Percentiles rank a stretch among this genome's conserved stretches.
phyloP scores from a whole-genome alignment of 2,113 vertebrate species.

The Tautogolabrus adspersus region DNA sequence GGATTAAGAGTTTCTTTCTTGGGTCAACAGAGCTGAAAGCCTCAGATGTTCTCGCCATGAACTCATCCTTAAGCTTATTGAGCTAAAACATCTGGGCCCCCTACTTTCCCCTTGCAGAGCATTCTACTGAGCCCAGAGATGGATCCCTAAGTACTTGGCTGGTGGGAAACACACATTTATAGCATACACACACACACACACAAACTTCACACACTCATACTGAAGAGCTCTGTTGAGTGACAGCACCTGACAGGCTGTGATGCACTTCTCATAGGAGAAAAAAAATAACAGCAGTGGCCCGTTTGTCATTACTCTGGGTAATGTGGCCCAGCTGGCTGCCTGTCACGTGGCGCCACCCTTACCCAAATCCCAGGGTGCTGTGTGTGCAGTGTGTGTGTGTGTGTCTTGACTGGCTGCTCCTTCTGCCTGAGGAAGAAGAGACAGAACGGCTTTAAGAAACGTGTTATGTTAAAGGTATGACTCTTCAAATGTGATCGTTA shows the following conservation, averaged over 20 bases:
- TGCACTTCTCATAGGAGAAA: constrained; percentile 28
- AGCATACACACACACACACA: constrained; percentile 23
- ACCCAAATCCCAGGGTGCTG: constrained; percentile 54
- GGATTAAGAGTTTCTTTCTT: constrained; percentile 59
- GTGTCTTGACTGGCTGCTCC: constrained; percentile 18
- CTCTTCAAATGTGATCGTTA: constrained; percentile 35
- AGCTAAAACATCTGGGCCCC: constrained; percentile 73
- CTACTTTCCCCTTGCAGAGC: constrained; percentile 50
- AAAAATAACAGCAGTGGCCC: constrained; percentile 50
- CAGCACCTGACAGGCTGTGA: constrained; percentile 44
- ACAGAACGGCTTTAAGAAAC: constrained; percentile 7
- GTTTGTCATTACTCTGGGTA: constrained; percentile 67
- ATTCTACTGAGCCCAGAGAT: constrained; percentile 48
- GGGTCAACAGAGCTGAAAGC: constrained; percentile 53
- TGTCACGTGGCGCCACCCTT: constrained; percentile 45
- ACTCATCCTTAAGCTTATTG: constrained; percentile 67
- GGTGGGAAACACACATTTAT: constrained; percentile 16
- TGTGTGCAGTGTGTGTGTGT: constrained; percentile 9
- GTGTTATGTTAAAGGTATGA: constrained; percentile 34
- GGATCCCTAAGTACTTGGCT: constrained; percentile 49
- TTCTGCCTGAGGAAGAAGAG: constrained; percentile 29
- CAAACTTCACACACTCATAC: constrained; percentile 12
- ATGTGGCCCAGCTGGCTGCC: constrained; percentile 69
- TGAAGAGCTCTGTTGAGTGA: constrained; percentile 38
- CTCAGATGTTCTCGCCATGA: constrained; percentile 70